Conservation (phyloP, 2,797 vertebrate genomes). For the Enteromius argenteus region DNA sequence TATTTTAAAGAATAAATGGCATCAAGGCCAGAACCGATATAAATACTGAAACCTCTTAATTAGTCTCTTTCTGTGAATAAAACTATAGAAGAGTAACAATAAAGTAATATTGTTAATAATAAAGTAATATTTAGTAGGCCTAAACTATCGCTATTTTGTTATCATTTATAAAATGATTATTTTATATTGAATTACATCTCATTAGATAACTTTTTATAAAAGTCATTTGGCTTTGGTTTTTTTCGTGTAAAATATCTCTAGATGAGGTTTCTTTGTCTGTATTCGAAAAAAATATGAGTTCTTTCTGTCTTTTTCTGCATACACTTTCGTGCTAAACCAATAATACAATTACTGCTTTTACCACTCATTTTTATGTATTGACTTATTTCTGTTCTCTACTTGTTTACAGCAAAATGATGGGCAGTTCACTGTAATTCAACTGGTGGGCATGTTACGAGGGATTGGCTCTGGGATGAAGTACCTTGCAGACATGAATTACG, state of each 20-base stretch:
- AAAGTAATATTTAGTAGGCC: neutral
- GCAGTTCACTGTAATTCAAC: conserved; percentile 98
- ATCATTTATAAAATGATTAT: neutral
- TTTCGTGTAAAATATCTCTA: neutral
- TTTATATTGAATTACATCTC: neutral
- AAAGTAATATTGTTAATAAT: neutral
- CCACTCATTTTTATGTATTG: neutral
- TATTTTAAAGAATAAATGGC: neutral
- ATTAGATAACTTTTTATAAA: neutral
- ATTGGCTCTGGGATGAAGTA: conserved; percentile 99
- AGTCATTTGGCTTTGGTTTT: neutral
- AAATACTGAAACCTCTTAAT: neutral
- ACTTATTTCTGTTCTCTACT: neutral
- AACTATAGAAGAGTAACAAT: neutral
- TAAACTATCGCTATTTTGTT: neutral
- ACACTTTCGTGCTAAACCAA: neutral
- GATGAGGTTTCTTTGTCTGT: neutral
- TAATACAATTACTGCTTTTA: neutral
- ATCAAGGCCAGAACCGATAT: neutral
- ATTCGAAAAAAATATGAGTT: neutral
- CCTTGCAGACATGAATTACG: conserved; percentile 97
- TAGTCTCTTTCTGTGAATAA: neutral
- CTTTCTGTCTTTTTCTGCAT: neutral
- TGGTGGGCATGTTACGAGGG: conserved; percentile 96
- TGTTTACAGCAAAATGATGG: conserved; percentile 93